These are phyloP conservation scores for Paratilapia polleni DNA, from an alignment of 2,113 vertebrate genomes.

Conservation along the genomic window DNA sequence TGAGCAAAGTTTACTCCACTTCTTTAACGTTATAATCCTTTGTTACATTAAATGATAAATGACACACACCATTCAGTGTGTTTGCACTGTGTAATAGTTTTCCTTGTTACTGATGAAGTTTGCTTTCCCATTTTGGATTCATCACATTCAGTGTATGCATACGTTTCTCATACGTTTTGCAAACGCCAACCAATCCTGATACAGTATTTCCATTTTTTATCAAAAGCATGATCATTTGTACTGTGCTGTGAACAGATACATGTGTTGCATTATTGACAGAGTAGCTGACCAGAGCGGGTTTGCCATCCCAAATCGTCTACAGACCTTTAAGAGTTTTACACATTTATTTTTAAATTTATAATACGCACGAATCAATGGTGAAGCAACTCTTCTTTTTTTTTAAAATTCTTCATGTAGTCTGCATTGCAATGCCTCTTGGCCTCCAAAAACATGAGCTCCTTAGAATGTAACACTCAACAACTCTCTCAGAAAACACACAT, in stretches of 20 bases:
- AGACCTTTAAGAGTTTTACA: not conserved
- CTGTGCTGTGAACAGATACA: not conserved
- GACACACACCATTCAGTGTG: not conserved
- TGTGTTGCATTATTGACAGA: not conserved
- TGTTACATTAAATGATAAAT: not conserved
- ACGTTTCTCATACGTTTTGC: not conserved
- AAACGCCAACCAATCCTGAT: not conserved
- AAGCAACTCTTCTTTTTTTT: not conserved
- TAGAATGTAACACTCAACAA: not conserved
- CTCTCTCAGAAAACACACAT: not conserved
- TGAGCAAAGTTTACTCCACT: not conserved
- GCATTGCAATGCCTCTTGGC: not conserved
- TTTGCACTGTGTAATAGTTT: not conserved
- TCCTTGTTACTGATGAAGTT: not conserved
- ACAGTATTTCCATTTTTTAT: constrained; percentile 1
- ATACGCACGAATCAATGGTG: not conserved
- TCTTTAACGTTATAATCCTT: not conserved
- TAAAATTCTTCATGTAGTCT: not conserved
- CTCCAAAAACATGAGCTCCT: not conserved
- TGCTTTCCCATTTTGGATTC: not conserved
- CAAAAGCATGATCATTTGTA: not conserved
- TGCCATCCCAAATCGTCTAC: not conserved
- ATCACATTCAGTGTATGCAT: not conserved
- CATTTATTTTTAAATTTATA: not conserved
- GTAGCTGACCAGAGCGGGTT: not conserved